A percentile compares a stretch with the other conserved stretches of the same genome.
phyloP scores from a whole-genome alignment of 2,113 vertebrate genomes.

The Actenoides hombroni region DNA sequence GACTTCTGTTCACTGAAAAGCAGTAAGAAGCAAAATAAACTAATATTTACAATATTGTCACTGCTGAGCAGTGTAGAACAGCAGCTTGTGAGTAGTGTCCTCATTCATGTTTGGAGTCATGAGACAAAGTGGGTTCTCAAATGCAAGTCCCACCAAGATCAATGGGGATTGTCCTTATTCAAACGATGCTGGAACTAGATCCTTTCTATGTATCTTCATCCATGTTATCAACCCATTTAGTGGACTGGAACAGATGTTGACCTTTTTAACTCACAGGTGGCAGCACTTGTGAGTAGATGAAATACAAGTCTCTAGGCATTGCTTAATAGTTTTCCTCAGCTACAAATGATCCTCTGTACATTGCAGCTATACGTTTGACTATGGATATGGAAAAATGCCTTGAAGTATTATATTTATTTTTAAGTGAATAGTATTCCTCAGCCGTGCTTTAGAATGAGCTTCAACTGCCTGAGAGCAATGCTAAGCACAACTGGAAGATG shows the following conservation, averaged over 20 bases:
- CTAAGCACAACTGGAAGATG: background rate
- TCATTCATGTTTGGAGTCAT: accelerated
- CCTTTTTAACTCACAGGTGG: background rate
- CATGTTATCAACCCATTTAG: background rate
- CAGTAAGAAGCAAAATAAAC: background rate
- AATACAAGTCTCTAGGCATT: background rate
- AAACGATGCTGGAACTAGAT: background rate
- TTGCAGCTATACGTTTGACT: background rate
- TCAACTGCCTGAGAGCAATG: background rate
- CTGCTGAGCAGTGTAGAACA: background rate
- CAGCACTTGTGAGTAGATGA: background rate
- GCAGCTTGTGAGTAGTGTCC: background rate
- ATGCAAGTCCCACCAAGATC: background rate
- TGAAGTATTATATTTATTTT: background rate
- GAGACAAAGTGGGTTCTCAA: background rate
- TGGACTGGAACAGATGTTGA: background rate
- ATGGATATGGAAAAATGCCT: background rate
- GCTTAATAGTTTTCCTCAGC: background rate
- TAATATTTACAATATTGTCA: background rate
- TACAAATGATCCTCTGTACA: background rate
- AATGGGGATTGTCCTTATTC: background rate
- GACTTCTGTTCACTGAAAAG: background rate
- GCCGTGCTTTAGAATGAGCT: background rate
- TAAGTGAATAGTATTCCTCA: background rate
- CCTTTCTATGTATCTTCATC: background rate